Percentiles rank a stretch among this genome's conserved stretches.
Evolutionary conservation across 2,888 invertebrate species (phyloP).

Genomic region (Cheilosia vulpina): DNA sequence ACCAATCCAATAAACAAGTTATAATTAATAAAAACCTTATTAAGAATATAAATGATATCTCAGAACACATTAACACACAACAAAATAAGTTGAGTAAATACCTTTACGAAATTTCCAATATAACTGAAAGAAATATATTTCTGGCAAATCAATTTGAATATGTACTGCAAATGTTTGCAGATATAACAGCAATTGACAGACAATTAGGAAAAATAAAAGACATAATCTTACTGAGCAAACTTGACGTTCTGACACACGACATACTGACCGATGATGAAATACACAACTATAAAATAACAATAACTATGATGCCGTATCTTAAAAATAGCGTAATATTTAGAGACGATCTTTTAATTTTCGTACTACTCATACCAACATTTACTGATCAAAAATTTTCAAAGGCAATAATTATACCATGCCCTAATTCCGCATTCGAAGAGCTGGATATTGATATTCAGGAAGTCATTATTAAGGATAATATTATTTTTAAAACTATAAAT

Average conservation of each 20-base stretch:
- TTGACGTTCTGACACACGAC: not conserved
- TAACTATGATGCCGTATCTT: not conserved
- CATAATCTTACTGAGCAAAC: conserved; percentile 1
- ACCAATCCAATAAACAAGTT: no score
- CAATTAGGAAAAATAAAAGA: conserved; percentile 7
- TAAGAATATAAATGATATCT: no score
- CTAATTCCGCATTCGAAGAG: not conserved
- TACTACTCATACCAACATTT: conserved; percentile 2
- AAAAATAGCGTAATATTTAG: not conserved
- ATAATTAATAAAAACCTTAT: no score
- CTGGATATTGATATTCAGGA: not conserved
- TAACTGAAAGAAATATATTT: no score
- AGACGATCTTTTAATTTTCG: not conserved
- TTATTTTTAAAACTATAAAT: conserved; percentile 2
- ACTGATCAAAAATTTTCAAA: not conserved
- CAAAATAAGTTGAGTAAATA: no score
- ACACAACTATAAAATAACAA: not conserved
- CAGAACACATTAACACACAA: no score
- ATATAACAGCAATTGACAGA: no score
- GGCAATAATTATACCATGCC: not conserved
- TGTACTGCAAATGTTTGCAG: no score
- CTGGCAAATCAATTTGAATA: no score
- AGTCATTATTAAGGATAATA: not conserved
- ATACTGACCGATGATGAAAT: conserved; percentile 2
- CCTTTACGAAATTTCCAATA: no score